Conservation (phyloP, 2,888 invertebrate genomes). For the Amphipoea lucens region DNA sequence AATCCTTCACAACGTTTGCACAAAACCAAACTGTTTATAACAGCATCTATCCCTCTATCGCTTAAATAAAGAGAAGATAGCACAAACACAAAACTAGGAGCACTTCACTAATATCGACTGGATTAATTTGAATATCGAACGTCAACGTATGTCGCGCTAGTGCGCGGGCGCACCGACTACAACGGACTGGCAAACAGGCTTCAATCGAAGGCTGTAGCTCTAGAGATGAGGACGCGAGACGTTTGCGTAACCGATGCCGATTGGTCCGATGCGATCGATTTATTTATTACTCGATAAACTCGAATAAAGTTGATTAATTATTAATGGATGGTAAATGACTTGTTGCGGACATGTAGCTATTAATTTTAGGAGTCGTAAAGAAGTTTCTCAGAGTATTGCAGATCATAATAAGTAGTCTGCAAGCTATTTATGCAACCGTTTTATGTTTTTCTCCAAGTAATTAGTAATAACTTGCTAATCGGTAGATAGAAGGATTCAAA, state of each 20-base stretch:
- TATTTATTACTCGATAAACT: slow-evolving; percentile 62
- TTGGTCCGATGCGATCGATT: slow-evolving; percentile 62
- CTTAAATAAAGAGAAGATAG: slow-evolving; percentile 85
- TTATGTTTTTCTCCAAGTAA: neutral
- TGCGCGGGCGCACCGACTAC: slow-evolving; percentile 83
- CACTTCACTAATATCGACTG: slow-evolving; percentile 73
- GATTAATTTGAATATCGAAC: slow-evolving; percentile 57
- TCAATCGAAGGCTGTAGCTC: slow-evolving; percentile 76
- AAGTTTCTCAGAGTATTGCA: neutral
- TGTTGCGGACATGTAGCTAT: slow-evolving; percentile 30
- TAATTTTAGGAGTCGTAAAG: slow-evolving; percentile 23
- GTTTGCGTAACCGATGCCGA: slow-evolving; percentile 74
- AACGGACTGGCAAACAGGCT: slow-evolving; percentile 80
- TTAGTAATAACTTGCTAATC: neutral
- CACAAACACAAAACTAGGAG: slow-evolving; percentile 71
- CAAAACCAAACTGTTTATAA: slow-evolving; percentile 75
- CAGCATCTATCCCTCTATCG: slow-evolving; percentile 83
- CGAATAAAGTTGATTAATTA: slow-evolving; percentile 44
- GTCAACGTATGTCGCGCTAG: slow-evolving; percentile 74
- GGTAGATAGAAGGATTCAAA: neutral
- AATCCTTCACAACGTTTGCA: slow-evolving; percentile 74
- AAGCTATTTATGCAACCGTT: slow-evolving; percentile 14
- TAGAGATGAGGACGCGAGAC: slow-evolving; percentile 72
- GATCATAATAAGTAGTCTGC: neutral
- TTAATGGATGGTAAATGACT: slow-evolving; percentile 43